Base-by-base conservation (phyloP, 1,140 invertebrate species). In the Drosophila neocordata region DNA sequence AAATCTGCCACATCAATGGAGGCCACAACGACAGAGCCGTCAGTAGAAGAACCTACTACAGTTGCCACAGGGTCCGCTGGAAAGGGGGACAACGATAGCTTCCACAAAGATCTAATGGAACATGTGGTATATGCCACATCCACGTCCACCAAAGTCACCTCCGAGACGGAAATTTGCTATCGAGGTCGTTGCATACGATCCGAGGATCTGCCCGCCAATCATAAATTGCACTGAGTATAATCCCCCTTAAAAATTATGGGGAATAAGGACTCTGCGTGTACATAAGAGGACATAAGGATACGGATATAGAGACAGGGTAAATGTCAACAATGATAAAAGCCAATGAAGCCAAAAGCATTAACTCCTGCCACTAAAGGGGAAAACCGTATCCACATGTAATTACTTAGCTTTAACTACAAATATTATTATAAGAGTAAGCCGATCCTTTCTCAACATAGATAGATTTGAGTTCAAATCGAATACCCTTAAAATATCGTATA, bases 151-250 rank as follows among this genome's bases (percentile, higher is more conserved):
- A 95, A 96, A 92, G 93, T 96, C 34, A 96, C 96, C 7, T 95
- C 96, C 69, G 96, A 96, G 93, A 96, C 96, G 15, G 96, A 97
- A 92, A 97, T 97, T 53, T 97, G 96, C 80, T 97, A 95, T 88
- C 94, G 95, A 81, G 96, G 96, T 15, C 94, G 95, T 75, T 97
- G 96, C 89, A 94, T 97, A 58, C 96, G 96, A 92, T 95, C 95
- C 61, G 90, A 91, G 53, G 90, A 91, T 80, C 72, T 91, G 76
- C 90, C 90, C 60, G 62, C 87, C 56, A 91, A 91, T 51, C 90
- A 91, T 66, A 91, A 91, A 69, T 73, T 91, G 63, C 84, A 91
- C 76, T 91, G 78, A 89, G 68, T 34, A 20, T 13, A 20, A 9
- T 38, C 12, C 66, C 69, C 61, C 52, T 11, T 31, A 7, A 1